Evolutionary conservation across 2,797 vertebrate species (phyloP).

Genomic region (Pachyuromys duprasi): DNA sequence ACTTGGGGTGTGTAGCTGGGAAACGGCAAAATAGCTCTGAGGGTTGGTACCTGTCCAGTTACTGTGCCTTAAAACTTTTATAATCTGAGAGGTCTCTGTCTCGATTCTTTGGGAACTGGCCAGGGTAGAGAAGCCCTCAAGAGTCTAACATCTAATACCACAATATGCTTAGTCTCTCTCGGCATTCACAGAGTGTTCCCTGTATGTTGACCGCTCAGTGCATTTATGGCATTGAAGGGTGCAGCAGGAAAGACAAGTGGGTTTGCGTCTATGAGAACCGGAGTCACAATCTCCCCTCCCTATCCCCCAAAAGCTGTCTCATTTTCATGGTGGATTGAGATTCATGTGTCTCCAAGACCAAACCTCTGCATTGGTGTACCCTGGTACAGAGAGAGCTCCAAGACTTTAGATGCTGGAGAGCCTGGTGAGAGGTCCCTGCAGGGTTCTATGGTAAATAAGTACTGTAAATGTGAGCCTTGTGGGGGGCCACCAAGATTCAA

Average conservation of each 20-base stretch:
- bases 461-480: neutral
- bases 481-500: neutral
- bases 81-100: too few species aligned
- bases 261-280: neutral
- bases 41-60: too few species aligned
- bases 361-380: neutral
- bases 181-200: neutral
- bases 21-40: too few species aligned
- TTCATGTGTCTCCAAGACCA: neutral
- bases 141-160: too few species aligned
- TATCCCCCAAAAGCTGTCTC: neutral
- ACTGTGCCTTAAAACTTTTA: too few species aligned
- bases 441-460: neutral
- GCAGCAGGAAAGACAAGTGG: neutral
- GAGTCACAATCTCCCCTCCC: neutral
- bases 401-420: neutral
- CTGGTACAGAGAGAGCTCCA: neutral
- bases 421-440: neutral
- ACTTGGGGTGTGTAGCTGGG: too few species aligned
- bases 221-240: neutral
- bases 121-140: too few species aligned
- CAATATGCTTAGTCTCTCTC: neutral
- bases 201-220: neutral
- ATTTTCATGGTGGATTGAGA: neutral
- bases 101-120: too few species aligned